phyloP scores from a whole-genome alignment of 2,888 invertebrate species.

The Tetranychus truncatus region DNA sequence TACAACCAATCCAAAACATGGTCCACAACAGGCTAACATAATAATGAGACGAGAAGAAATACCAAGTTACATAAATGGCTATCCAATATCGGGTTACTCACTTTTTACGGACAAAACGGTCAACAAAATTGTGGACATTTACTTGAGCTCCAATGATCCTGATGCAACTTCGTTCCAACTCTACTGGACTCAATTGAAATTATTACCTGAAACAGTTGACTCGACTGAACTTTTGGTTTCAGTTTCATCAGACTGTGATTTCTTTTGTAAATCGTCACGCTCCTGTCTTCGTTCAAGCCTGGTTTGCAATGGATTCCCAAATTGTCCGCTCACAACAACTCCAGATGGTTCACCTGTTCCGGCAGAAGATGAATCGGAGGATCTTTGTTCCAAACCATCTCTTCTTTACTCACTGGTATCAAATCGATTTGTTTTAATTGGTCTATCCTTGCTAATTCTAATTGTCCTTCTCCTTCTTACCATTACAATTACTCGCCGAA shows the following conservation, averaged over 20 bases:
- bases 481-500: not conserved
- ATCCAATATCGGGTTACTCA: not conserved
- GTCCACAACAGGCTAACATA: not conserved
- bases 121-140: constrained; percentile 4
- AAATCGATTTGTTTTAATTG: not conserved
- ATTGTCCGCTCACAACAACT: constrained; percentile 2
- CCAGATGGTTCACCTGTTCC: not conserved
- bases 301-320: constrained; percentile 12
- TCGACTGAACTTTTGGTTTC: constrained; percentile 21
- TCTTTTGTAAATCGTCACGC: constrained; percentile 42
- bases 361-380: constrained; percentile 7
- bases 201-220: constrained; percentile 15
- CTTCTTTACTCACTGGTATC: constrained; percentile 3
- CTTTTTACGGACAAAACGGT: not conserved
- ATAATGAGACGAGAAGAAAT: constrained; percentile 8
- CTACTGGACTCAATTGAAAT: constrained; percentile 17
- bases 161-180: constrained; percentile 1
- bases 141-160: constrained; percentile 3
- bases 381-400: not conserved
- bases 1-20: not conserved
- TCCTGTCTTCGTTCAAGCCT: not conserved
- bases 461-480: not conserved
- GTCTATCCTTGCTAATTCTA: constrained; percentile 3
- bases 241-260: constrained; percentile 47
- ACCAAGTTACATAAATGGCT: constrained; percentile 2